Evolutionary conservation across 30 jellyfish, hydroid and myxozoan species (phyloP), one percentile per base, ranked within the genome.

Genomic region (Hydractinia symbiolongicarpus): DNA sequence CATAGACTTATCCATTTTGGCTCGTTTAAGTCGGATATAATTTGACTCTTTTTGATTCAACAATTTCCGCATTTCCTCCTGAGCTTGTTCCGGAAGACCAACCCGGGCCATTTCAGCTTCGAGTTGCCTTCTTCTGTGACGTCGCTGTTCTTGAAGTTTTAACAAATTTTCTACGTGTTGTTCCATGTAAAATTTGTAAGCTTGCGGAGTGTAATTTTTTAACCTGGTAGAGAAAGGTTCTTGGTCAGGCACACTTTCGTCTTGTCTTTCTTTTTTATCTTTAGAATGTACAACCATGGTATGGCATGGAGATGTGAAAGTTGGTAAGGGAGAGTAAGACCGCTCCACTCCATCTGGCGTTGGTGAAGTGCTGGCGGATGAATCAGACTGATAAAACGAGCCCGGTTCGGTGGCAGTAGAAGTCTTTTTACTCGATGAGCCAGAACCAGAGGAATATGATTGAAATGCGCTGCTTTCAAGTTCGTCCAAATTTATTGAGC

Each of bases 241-340:
- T 44, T 49, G 77, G 51, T 5, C 66, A 4, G 13, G 17, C 44
- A 9, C 40, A 50, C 44, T 84, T 14, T 83, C 56, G 5, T 17
- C 81, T 9, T 67, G 73, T 17, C 62, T 55, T 14, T 55, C 81
- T 58, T 62, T 81, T 5, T 70, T 81, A 15, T 85, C 90, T 61
- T 82, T 20, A 16, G 84, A 54, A 56, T 84, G 97, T 5, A 94
- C 81, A 13, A 94, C 89, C 83, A 94, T 68, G 10, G 99, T 94
- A 73, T 84, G 96, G 85, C 81, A 88, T 9, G 96, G 96, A 16
- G 96, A 88, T 1, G 96, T 79, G 13, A 71, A 50, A 1, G 69
- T 21, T n/a, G 99, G 99, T 61, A 94, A 76, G 21, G 99, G 99
- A 10, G 99, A 94, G 81, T 94, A 94, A 50, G 96, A 88, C 54